phyloP scores from a whole-genome alignment of 2,113 vertebrate genomes.

The Nothobranchius kuhntae region DNA sequence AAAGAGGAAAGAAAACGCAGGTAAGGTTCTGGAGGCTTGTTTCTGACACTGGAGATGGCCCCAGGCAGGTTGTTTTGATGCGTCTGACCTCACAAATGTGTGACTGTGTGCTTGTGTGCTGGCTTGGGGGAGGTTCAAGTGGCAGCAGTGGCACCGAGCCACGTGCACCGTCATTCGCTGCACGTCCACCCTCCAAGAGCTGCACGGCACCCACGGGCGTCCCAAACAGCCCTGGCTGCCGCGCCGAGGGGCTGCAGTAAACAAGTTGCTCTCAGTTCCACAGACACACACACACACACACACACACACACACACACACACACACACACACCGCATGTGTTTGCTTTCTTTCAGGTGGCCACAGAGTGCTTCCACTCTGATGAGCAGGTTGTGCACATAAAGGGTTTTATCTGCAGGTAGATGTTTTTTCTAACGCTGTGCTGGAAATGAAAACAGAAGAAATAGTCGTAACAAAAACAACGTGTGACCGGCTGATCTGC shows the following conservation, averaged over 20 bases:
- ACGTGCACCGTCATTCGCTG: conserved; percentile 72
- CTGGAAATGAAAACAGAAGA: not conserved
- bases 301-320: no score
- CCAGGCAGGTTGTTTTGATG: conserved; percentile 65
- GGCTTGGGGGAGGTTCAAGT: conserved; percentile 61
- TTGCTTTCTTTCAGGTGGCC: conserved; percentile 1
- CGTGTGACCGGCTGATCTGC: no score
- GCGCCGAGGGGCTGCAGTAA: conserved; percentile 63
- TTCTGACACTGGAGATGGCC: conserved; percentile 56
- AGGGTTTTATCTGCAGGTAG: not conserved
- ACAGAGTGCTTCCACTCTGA: not conserved
- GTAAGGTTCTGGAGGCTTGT: conserved; percentile 36
- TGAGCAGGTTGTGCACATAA: not conserved
- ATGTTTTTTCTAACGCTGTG: not conserved
- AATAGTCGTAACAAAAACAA: not conserved
- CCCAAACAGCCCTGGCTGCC: conserved; percentile 67
- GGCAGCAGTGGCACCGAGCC: conserved; percentile 49
- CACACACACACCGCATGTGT: conserved; percentile 17
- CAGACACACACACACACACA: no score
- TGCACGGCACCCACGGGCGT: conserved; percentile 55
- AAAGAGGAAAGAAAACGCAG: conserved; percentile 5
- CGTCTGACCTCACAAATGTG: conserved; percentile 52
- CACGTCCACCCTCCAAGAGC: conserved; percentile 62
- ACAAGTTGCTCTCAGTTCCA: conserved; percentile 61
- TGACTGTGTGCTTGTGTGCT: conserved; percentile 18